phyloP scores from a whole-genome alignment of 2,797 vertebrate genomes.

The Eulemur mongoz region DNA sequence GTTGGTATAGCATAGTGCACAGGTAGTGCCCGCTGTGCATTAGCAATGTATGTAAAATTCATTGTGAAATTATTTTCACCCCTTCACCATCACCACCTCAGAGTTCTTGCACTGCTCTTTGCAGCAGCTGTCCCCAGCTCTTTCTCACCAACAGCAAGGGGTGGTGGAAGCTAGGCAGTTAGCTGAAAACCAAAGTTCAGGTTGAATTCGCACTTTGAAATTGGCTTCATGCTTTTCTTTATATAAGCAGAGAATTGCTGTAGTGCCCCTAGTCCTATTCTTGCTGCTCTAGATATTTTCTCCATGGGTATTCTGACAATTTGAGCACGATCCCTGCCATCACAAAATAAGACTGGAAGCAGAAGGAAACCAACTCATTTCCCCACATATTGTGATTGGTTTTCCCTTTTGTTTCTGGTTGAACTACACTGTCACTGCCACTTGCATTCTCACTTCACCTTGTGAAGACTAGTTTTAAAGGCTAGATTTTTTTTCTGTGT shows the following conservation, averaged over 20 bases:
- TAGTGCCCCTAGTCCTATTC: background rate
- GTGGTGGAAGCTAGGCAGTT: background rate
- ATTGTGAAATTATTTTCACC: background rate
- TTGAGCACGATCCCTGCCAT: background rate
- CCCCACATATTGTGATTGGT: background rate
- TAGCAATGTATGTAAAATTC: background rate
- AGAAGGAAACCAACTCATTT: conserved; percentile 1
- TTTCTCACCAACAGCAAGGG: background rate
- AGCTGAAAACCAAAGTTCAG: background rate
- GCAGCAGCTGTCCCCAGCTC: background rate
- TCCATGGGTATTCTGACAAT: background rate
- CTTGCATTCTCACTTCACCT: background rate
- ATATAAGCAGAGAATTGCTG: background rate
- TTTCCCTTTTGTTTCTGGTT: conserved; percentile 39
- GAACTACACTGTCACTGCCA: background rate
- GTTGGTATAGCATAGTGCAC: background rate
- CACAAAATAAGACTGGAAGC: background rate
- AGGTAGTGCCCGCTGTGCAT: background rate
- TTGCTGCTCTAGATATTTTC: background rate
- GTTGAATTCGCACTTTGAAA: conserved; percentile 32
- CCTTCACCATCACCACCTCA: background rate
- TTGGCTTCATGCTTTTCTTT: background rate
- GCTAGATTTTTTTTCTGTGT: background rate
- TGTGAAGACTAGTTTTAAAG: conserved; percentile 2
- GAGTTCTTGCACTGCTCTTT: background rate